These are phyloP conservation scores for Meteorus colon DNA, from an alignment of 2,888 invertebrate species.

Conservation along the genomic window DNA sequence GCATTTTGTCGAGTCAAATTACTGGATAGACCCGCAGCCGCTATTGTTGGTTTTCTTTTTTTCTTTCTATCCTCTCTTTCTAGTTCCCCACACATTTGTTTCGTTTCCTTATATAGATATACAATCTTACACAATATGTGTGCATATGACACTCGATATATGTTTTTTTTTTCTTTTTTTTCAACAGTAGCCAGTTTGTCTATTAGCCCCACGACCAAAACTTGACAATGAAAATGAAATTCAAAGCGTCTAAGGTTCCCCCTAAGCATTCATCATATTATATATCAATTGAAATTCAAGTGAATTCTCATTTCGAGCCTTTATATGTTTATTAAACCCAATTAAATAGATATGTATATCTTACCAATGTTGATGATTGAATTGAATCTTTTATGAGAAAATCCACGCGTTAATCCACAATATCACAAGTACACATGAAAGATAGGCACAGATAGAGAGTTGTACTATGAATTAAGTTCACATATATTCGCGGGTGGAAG, in stretches of 20 bases:
- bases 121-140: slow-evolving; percentile 29
- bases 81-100: slow-evolving; percentile 23
- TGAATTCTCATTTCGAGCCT: not conserved
- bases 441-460: not conserved
- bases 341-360: slow-evolving; percentile 5
- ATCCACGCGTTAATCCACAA: slow-evolving; percentile 2
- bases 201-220: slow-evolving; percentile 38
- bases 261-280: not conserved
- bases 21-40: slow-evolving; percentile 20
- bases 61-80: slow-evolving; percentile 12
- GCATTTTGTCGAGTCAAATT: slow-evolving; percentile 28
- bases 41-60: slow-evolving; percentile 12
- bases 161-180: not conserved
- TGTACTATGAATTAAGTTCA: not conserved
- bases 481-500: not conserved
- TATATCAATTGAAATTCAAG: slow-evolving; percentile 19
- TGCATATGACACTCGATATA: slow-evolving; percentile 20
- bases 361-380: slow-evolving; percentile 32
- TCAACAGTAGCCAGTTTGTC: slow-evolving; percentile 15
- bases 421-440: not conserved
- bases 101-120: slow-evolving; percentile 16
- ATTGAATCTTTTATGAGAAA: not conserved
- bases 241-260: not conserved
- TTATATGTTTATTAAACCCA: not conserved
- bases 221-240: slow-evolving; percentile 28